Conservation (phyloP, 1,140 invertebrate genomes). For the Asbolus verrucosus region DNA sequence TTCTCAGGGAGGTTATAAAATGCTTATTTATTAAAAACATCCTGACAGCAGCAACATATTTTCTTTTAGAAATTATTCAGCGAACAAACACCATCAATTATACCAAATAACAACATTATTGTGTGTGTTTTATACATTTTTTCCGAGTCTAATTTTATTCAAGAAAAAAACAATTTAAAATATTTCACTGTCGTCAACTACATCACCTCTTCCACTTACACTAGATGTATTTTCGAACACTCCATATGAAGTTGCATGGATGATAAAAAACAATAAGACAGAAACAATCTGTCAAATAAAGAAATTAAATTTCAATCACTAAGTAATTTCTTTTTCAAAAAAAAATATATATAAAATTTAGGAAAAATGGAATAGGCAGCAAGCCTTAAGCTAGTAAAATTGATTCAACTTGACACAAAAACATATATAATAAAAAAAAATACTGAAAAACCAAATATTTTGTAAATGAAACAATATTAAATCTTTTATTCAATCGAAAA, state of each 20-base stretch:
- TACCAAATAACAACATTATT: conserved; percentile 26
- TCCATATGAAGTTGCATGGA: not conserved
- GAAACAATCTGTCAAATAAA: too few relatives aligned
- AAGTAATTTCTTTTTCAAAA: too few relatives aligned
- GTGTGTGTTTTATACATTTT: not conserved
- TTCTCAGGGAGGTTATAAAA: conserved; percentile 24
- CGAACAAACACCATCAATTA: conserved; percentile 10
- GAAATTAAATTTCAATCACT: too few relatives aligned
- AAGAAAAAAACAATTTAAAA: conserved; percentile 24
- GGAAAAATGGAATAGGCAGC: too few relatives aligned
- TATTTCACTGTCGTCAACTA: conserved; percentile 17
- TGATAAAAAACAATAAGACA: not conserved
- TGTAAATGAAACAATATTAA: too few relatives aligned
- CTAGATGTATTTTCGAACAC: not conserved
- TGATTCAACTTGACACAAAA: too few relatives aligned
- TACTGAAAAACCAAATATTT: too few relatives aligned
- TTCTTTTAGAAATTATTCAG: conserved; percentile 18
- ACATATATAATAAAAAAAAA: too few relatives aligned
- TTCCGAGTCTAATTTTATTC: conserved; percentile 18
- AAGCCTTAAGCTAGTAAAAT: too few relatives aligned
- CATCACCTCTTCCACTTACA: not conserved
- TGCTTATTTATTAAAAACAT: conserved; percentile 19
- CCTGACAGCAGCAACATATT: conserved; percentile 5
- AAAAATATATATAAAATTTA: too few relatives aligned
- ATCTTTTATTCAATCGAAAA: too few relatives aligned